Percentiles rank a stretch among this genome's conserved stretches.
These are phyloP conservation scores for Tursiops truncatus DNA, from an alignment of 2,113 vertebrate species.

Conservation along the genomic window DNA sequence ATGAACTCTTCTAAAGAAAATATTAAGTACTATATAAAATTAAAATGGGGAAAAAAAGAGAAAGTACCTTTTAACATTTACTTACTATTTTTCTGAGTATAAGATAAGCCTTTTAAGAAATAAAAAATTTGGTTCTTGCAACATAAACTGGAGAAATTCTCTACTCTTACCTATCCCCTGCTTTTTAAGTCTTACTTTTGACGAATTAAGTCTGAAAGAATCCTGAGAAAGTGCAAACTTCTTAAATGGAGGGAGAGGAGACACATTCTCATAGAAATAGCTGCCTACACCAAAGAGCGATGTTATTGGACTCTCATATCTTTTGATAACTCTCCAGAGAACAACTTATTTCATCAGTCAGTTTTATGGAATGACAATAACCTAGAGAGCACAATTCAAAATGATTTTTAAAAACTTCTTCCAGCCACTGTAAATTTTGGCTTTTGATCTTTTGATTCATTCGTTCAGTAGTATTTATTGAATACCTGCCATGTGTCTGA, in stretches of 20 bases:
- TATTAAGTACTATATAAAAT: neutral
- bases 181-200: neutral
- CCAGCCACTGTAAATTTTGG: neutral
- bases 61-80: neutral
- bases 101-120: slow-evolving; percentile 10
- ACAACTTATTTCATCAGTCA: slow-evolving; percentile 13
- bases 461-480: neutral
- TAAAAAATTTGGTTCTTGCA: neutral
- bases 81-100: neutral
- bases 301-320: neutral
- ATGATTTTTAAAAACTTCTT: neutral
- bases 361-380: neutral
- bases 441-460: neutral
- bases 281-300: neutral
- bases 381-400: neutral
- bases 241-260: neutral
- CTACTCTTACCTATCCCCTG: neutral
- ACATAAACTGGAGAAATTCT: slow-evolving; percentile 2
- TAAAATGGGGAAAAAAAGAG: neutral
- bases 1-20: neutral
- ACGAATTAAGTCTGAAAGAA: neutral
- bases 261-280: neutral
- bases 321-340: neutral
- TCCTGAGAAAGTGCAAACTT: neutral
- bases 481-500: neutral